Evolutionary conservation across 2,113 vertebrate genomes (phyloP).

Genomic region (Cheirogaleus medius): DNA sequence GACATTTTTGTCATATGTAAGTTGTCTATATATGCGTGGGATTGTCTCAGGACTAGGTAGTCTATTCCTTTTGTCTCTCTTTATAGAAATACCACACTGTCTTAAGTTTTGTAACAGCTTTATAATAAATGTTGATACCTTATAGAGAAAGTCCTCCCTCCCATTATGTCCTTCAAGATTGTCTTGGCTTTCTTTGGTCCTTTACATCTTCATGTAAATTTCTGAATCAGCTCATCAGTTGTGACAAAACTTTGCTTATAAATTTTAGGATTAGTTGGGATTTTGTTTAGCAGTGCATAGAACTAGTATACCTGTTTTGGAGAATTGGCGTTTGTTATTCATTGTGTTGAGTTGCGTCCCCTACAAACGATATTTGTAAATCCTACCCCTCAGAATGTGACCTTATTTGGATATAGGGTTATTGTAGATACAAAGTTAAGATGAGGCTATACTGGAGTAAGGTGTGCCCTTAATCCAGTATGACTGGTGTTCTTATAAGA

Average conservation of each 20-base stretch:
- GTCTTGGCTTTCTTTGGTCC: background rate
- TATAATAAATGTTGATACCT: background rate
- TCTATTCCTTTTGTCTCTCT: background rate
- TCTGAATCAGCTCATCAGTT: background rate
- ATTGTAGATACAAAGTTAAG: background rate
- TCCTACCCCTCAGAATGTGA: background rate
- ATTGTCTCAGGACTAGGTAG: background rate
- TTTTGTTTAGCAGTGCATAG: background rate
- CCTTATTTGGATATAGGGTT: background rate
- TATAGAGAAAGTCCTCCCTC: background rate
- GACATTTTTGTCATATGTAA: background rate
- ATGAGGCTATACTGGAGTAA: background rate
- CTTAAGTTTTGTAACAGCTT: background rate
- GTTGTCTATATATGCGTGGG: background rate
- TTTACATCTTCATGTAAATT: background rate
- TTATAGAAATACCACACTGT: background rate
- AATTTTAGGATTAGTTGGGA: background rate
- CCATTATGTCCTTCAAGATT: background rate
- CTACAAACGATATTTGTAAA: background rate
- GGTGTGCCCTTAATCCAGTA: background rate
- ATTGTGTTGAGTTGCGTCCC: background rate
- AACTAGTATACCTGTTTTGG: background rate
- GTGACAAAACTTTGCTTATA: background rate
- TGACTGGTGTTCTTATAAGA: background rate
- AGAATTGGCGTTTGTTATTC: constrained; percentile 17